Evolutionary conservation across 2,888 invertebrate species (phyloP).

Genomic region (Meghimatium bilineatum): DNA sequence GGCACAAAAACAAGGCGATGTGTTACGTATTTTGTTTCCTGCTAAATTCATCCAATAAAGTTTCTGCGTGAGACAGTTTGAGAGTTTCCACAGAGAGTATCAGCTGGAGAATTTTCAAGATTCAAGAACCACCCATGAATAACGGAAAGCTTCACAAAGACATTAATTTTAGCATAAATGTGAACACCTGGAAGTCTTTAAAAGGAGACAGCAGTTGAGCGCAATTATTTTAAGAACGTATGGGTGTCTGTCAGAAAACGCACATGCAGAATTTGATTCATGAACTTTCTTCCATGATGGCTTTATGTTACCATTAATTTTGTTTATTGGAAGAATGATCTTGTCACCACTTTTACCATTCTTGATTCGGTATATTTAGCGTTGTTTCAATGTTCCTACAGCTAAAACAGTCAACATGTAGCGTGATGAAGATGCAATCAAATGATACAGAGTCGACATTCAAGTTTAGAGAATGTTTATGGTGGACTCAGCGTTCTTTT

Average conservation of each 20-base stretch:
- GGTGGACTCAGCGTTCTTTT: no score
- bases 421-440: no score
- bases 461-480: no score
- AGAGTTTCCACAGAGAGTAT: not conserved
- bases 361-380: no score
- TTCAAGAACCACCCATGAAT: not conserved
- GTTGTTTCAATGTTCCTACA: no score
- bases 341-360: not conserved
- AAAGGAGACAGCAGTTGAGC: not conserved
- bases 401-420: no score
- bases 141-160: not conserved
- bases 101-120: not conserved
- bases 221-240: not conserved
- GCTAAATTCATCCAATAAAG: not conserved
- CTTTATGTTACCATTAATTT: not conserved
- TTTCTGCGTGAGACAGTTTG: not conserved
- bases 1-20: no score
- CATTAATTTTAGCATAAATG: not conserved
- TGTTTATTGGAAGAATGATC: not conserved
- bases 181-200: not conserved
- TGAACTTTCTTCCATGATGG: not conserved
- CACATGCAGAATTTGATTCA: not conserved
- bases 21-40: not conserved
- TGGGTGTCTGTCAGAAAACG: not conserved
- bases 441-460: no score